A percentile compares a stretch with the other conserved stretches of the same genome.
phyloP scores from a whole-genome alignment of 2,113 vertebrate genomes.

The Struthidea cinerea region DNA sequence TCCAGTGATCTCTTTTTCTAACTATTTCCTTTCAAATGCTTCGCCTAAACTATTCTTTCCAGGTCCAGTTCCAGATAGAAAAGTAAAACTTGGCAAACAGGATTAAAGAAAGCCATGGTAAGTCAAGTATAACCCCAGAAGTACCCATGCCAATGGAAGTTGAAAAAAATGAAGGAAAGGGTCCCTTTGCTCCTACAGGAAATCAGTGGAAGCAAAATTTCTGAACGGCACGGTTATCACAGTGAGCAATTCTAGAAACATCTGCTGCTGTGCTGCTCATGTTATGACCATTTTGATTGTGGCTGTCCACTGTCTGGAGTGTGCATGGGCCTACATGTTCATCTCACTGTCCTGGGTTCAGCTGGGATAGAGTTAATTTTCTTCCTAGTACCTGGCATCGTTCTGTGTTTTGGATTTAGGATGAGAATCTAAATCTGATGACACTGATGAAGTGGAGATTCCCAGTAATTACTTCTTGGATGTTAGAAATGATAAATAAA shows the following conservation, averaged over 20 bases:
- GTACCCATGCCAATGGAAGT: neutral
- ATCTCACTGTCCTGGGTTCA: neutral
- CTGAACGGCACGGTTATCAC: neutral
- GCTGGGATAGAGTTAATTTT: neutral
- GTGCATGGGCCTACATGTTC: neutral
- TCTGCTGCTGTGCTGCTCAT: neutral
- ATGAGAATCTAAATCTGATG: neutral
- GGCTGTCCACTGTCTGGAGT: neutral
- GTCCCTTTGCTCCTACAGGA: neutral
- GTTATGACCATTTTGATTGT: neutral
- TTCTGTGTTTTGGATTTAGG: neutral
- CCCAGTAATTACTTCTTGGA: neutral
- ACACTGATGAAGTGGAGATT: neutral
- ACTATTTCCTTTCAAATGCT: constrained; percentile 7
- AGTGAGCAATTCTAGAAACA: neutral
- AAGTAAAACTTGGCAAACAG: neutral
- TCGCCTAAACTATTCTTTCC: constrained; percentile 12
- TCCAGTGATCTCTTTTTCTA: constrained; percentile 32
- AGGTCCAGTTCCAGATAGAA: neutral
- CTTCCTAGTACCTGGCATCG: neutral
- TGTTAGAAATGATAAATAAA: neutral
- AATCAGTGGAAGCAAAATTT: neutral
- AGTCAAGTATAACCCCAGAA: neutral
- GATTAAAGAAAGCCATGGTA: neutral
- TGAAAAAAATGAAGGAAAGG: neutral